A percentile compares a stretch with the other conserved stretches of the same genome.
Conservation (phyloP, 2,888 invertebrate genomes). For the Trachelus tabidus region DNA sequence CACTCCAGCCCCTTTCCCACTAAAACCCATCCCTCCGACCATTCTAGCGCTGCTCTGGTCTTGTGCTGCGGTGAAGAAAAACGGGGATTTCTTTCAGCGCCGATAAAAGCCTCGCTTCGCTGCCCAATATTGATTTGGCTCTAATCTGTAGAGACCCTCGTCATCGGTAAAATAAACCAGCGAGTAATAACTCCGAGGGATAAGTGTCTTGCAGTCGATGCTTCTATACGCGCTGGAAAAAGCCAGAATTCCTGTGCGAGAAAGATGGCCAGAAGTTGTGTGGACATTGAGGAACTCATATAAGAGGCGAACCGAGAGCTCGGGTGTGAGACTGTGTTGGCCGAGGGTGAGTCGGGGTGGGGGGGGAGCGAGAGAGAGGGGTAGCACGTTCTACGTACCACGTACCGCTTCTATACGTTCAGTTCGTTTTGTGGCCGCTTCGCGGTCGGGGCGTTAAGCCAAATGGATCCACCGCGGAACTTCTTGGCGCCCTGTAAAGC, state of each 20-base stretch:
- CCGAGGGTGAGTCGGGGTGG: slow-evolving; percentile 10
- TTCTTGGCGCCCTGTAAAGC: no score
- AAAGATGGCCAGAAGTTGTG: not conserved
- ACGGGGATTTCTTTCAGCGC: slow-evolving; percentile 57
- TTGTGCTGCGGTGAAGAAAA: slow-evolving; percentile 1
- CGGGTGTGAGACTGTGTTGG: not conserved
- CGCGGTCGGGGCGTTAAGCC: slow-evolving; percentile 3
- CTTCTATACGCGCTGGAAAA: no score
- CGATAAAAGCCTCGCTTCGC: slow-evolving; percentile 62
- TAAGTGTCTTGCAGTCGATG: slow-evolving; percentile 18
- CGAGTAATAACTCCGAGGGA: slow-evolving; percentile 54
- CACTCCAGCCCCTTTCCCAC: slow-evolving; percentile 16
- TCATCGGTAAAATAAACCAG: slow-evolving; percentile 60
- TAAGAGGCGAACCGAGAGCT: not conserved
- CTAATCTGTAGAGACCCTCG: slow-evolving; percentile 61
- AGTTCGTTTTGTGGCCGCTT: not conserved
- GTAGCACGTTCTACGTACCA: no score
- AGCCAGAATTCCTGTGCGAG: no score
- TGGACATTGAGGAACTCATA: not conserved
- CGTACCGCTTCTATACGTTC: no score
- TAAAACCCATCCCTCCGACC: slow-evolving; percentile 20
- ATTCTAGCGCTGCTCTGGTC: not conserved
- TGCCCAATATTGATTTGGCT: slow-evolving; percentile 66
- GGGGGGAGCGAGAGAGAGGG: not conserved
- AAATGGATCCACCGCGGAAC: not conserved